Evolutionary conservation across 2,797 vertebrate genomes (phyloP), one percentile per base, ranked within the genome.

Genomic region (Eidolon dupreanum): DNA sequence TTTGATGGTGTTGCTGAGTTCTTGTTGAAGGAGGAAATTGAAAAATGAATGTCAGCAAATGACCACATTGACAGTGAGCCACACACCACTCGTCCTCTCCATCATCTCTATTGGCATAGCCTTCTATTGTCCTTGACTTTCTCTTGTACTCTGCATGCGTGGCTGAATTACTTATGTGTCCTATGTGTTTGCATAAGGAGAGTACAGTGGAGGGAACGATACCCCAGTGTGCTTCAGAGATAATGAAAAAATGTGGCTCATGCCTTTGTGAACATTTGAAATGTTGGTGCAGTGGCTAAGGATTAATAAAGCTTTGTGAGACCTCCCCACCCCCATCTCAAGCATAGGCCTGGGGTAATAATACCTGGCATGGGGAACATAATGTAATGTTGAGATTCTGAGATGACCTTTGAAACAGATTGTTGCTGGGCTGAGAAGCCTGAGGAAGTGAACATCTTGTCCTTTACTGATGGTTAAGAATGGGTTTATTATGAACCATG

Each of bases 61-160:
- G 93, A 65, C 94, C 96, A 94, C 70, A 89, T 3, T 43, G 20
- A 83, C 49, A 92, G 26, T 68, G 83, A 68, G 78, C 43, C 71
- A 61, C 57, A 6, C 51, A 93, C 53, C 92, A 33, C 53, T 94
- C 59, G 16, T 89, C 33, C 95, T 96, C 33, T 97, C 65, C 22
- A 68, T 97, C 63, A 70, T 49, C 68, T 94, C 15, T 17, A 38
- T 31, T 82, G 94, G 91, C 61, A 84, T 51, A 63, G 57, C 38
- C 49, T 73, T 90, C 0, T 84, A 19, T 90, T 96, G 73, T 94
- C 90, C 95, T 98, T 97, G 70, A 96, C 71, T 51, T 97, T 95
- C 43, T 95, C 61, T 4, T 41, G 38, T 12, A 9, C 28, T 26
- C 78, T 66, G 22, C 36, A 77, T 49, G 38, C 49, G 8, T 65